Evolutionary conservation across 2,113 vertebrate genomes (phyloP), one percentile per base, ranked within the genome.

Genomic region (Willisornis vidua): DNA sequence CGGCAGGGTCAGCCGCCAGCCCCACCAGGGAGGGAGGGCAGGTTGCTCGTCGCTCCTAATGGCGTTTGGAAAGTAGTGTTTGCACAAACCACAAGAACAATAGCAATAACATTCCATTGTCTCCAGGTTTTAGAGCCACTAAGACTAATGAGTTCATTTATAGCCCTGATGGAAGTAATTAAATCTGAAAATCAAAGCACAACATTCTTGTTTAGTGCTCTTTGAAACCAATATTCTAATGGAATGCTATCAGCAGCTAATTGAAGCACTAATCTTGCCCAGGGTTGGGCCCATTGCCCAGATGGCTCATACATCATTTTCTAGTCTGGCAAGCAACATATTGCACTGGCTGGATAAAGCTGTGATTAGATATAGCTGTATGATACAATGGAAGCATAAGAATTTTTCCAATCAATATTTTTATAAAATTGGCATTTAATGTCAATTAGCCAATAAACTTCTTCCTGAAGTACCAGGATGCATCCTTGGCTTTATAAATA

Each of bases 101-200:
- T 93, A 52, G 90, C 96, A 97, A 90, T 97, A 97, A 96, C 92
- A 37, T 77, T 85, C 87, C 61, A 96, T 97, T 97, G 96, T 97
- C 97, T 96, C 85, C 41, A 67, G 94, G 92, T 79, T 96, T 98
- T 94, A 89, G 96, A 97, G 97, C 98, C 97, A 97, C 97, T 98
- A 98, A 98, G 98, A 98, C 98, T 99, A 98, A 98, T 98, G 98
- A 98, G 98, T 98, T 99, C 98, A 98, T 98, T 98, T 98, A 98
- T 98, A 98, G 98, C 97, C 98, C 98, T 98, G 98, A 97, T 98
- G 97, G 98, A 98, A 98, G 98, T 98, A 98, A 99, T 99, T 99
- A 99, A 98, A 98, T 97, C 96, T 97, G 96, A 97, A 97, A 97
- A 97, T 97, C 97, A 97, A 97, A 98, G 97, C 96, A 96, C 96